Percentiles rank a stretch among this genome's conserved stretches.
Conservation (phyloP, 1,140 invertebrate genomes). For the Pararge aegeria region DNA sequence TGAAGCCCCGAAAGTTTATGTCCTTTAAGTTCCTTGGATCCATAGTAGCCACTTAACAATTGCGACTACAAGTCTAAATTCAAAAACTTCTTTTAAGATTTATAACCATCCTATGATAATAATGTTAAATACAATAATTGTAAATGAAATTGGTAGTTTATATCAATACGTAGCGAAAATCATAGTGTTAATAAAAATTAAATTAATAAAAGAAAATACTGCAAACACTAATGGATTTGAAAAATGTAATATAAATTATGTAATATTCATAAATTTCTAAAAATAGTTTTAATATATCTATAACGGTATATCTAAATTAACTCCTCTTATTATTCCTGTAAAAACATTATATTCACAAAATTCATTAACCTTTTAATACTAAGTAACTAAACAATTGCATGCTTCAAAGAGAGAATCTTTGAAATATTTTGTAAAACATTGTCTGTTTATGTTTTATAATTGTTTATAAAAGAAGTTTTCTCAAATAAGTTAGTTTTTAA, state of each 20-base stretch:
- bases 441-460: too few relatives aligned
- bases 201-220: conserved; percentile 31
- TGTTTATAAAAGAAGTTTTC: too few relatives aligned
- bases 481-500: too few relatives aligned
- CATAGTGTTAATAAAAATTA: conserved; percentile 21
- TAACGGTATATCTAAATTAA: conserved; percentile 4
- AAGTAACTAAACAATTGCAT: too few relatives aligned
- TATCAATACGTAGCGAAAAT: conserved; percentile 13
- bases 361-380: too few relatives aligned
- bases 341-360: not conserved
- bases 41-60: too few relatives aligned
- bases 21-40: too few relatives aligned
- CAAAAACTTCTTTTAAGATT: not conserved
- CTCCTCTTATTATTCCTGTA: too few relatives aligned
- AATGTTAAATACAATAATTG: conserved; percentile 21
- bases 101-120: not conserved
- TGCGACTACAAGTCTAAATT: too few relatives aligned
- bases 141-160: conserved; percentile 16
- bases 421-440: too few relatives aligned
- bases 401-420: too few relatives aligned
- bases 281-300: conserved; percentile 21
- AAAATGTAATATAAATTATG: conserved; percentile 29
- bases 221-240: conserved; percentile 49
- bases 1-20: too few relatives aligned
- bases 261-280: conserved; percentile 22